These are phyloP conservation scores for Hydrocynus forskahlii DNA, from an alignment of 2,797 vertebrate genomes.

Conservation along the genomic window DNA sequence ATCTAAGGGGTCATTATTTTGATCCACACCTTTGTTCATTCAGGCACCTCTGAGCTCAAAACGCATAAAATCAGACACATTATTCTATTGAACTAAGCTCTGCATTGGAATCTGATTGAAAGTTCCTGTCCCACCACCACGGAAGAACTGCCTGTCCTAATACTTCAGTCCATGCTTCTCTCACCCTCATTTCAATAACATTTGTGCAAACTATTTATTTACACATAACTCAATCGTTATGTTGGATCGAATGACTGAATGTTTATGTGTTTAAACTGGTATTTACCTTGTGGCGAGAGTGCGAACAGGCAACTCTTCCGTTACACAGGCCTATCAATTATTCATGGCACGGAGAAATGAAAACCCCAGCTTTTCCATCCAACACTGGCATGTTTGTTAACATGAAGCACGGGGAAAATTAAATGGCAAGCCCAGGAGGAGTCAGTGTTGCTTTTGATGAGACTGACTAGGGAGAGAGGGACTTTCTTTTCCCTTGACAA, in stretches of 20 bases:
- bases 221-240: slow-evolving; percentile 40
- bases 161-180: not conserved
- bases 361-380: slow-evolving; percentile 33
- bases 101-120: slow-evolving; percentile 22
- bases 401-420: slow-evolving; percentile 31
- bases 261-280: slow-evolving; percentile 55
- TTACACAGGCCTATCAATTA: slow-evolving; percentile 54
- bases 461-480: slow-evolving; percentile 2
- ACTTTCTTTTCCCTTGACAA: slow-evolving; percentile 20
- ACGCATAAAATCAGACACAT: slow-evolving; percentile 10
- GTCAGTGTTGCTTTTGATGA: not conserved
- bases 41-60: not conserved
- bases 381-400: slow-evolving; percentile 43
- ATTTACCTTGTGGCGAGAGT: slow-evolving; percentile 50
- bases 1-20: slow-evolving; percentile 24
- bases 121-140: slow-evolving; percentile 5
- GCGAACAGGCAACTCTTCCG: slow-evolving; percentile 47
- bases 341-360: slow-evolving; percentile 54
- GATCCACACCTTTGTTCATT: not conserved
- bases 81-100: slow-evolving; percentile 27
- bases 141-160: slow-evolving; percentile 14
- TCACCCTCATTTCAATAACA: slow-evolving; percentile 36
- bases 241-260: slow-evolving; percentile 46
- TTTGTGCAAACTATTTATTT: slow-evolving; percentile 53
- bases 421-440: slow-evolving; percentile 26